Evolutionary conservation across 2,888 invertebrate species (phyloP).

Genomic region (Pollenia griseotomentosa): DNA sequence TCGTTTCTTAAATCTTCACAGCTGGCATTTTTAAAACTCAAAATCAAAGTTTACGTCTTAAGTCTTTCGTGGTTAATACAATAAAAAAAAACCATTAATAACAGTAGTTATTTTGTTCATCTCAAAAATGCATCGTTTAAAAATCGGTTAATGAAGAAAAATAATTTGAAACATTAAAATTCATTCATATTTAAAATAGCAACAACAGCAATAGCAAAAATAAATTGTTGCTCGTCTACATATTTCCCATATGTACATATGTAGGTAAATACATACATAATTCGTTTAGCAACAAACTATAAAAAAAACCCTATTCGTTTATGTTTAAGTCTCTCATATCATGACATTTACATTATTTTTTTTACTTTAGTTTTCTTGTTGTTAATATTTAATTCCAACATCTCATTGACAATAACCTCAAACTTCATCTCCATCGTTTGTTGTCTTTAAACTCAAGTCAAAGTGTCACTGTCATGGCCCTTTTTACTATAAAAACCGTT

Average conservation of each 20-base stretch:
- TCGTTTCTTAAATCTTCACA: conserved; percentile 32
- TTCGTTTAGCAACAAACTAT: background rate
- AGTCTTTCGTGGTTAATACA: conserved; percentile 9
- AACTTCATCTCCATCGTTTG: conserved; percentile 77
- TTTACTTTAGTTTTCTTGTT: conserved; percentile 18
- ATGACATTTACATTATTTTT: conserved; percentile 31
- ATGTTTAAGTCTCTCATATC: conserved; percentile 23
- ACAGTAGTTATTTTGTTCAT: conserved; percentile 20
- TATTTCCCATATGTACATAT: background rate
- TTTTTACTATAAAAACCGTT: conserved; percentile 78
- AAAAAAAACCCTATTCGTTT: conserved; percentile 6
- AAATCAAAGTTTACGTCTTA: conserved; percentile 31
- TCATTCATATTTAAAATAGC: conserved; percentile 42
- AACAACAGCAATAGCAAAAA: conserved; percentile 24
- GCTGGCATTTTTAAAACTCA: background rate
- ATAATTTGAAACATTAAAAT: conserved; percentile 18
- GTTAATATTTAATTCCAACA: conserved; percentile 43
- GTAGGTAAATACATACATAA: conserved; percentile 11
- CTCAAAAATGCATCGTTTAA: conserved; percentile 13
- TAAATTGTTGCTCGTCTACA: background rate
- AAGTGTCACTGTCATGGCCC: conserved; percentile 83
- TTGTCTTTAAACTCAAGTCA: conserved; percentile 69
- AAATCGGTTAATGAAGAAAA: background rate
- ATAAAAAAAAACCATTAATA: conserved; percentile 14
- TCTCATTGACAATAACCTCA: conserved; percentile 79